phyloP scores from a whole-genome alignment of 2,888 invertebrate species.

The Drosophila ezoana region DNA sequence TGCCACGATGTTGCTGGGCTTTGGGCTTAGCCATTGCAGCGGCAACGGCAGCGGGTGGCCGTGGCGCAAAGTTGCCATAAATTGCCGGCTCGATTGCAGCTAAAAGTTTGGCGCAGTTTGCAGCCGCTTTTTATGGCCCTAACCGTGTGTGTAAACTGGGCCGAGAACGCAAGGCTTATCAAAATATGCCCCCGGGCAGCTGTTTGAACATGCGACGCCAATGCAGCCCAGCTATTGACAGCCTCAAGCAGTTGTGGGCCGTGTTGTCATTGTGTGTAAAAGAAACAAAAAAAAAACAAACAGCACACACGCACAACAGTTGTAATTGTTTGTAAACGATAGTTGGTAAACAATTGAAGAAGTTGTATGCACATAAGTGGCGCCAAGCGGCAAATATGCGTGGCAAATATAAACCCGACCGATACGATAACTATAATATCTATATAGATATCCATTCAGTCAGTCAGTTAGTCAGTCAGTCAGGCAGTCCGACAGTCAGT shows the following conservation, averaged over 20 bases:
- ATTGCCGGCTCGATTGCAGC: conserved; percentile 70
- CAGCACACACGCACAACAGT: conserved; percentile 62
- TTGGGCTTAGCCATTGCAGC: conserved; percentile 42
- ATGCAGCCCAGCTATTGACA: conserved; percentile 55
- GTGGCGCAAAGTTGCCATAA: conserved; percentile 81
- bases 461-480: conserved; percentile 42
- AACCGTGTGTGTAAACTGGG: conserved; percentile 51
- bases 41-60: conserved; percentile 17
- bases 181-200: conserved; percentile 36
- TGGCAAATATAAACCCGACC: conserved; percentile 31
- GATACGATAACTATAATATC: conserved; percentile 61
- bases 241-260: conserved; percentile 53
- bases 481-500: conserved; percentile 21
- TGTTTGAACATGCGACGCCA: conserved; percentile 55
- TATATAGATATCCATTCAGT: conserved; percentile 49
- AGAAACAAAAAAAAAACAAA: background rate
- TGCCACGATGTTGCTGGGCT: background rate
- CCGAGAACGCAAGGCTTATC: conserved; percentile 55
- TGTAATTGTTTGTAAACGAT: conserved; percentile 81
- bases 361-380: conserved; percentile 64
- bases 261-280: too few relatives aligned
- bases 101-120: conserved; percentile 67
- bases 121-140: conserved; percentile 38
- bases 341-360: conserved; percentile 69
- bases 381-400: conserved; percentile 77